These are phyloP conservation scores for Regulus satrapa DNA, from an alignment of 2,113 vertebrate species.

Conservation along the genomic window DNA sequence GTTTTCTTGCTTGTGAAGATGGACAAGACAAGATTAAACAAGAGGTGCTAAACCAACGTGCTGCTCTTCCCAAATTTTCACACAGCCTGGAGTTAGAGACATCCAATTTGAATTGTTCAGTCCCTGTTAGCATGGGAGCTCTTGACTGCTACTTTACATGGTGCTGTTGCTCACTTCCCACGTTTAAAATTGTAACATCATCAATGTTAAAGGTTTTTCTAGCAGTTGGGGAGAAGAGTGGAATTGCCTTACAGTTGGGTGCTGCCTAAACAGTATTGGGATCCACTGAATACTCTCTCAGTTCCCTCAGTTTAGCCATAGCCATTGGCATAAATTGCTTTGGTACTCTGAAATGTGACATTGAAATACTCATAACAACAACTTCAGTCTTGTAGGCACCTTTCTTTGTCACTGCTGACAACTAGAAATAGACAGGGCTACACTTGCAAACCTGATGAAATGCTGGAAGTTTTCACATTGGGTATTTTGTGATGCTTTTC, in stretches of 20 bases:
- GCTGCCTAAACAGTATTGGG: not conserved
- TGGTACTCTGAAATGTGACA: not conserved
- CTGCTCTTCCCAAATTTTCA: not conserved
- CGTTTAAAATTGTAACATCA: not conserved
- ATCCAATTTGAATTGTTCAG: fast-evolving
- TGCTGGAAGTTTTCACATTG: not conserved
- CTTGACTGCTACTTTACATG: not conserved
- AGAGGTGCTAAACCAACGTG: not conserved
- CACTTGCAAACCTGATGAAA: not conserved
- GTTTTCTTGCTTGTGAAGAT: not conserved
- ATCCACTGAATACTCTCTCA: not conserved
- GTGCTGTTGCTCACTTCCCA: not conserved
- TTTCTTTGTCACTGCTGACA: not conserved
- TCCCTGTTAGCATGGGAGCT: not conserved
- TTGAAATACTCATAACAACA: not conserved
- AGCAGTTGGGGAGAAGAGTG: not conserved
- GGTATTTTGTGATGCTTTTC: not conserved
- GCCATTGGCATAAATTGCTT: not conserved
- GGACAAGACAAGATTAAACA: not conserved
- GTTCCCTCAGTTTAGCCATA: not conserved
- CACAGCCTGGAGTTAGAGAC: not conserved
- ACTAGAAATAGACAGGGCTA: not conserved
- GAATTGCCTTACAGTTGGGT: not conserved
- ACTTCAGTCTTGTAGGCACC: not conserved
- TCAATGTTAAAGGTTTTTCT: not conserved